Percentiles rank a stretch among this genome's conserved stretches.
These are phyloP conservation scores for Rostratula benghalensis DNA, from an alignment of 2,113 vertebrate species.

Conservation along the genomic window DNA sequence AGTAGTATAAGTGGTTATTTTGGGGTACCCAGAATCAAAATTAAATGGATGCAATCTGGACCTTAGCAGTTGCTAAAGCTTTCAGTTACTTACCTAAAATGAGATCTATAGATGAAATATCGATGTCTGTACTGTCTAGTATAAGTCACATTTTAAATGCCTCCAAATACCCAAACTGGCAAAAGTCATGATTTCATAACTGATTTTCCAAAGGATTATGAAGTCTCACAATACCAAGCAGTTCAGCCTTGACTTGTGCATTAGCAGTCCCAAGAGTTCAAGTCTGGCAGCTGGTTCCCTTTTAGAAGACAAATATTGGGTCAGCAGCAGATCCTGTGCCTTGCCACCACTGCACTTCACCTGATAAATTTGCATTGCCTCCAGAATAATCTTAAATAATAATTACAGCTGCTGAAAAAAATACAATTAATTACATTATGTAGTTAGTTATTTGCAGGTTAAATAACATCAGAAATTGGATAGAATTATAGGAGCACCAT, in stretches of 20 bases:
- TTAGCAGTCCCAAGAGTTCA: not conserved
- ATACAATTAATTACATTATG: accelerated
- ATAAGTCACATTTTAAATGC: not conserved
- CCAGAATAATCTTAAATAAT: not conserved
- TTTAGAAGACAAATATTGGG: not conserved
- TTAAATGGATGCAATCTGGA: not conserved
- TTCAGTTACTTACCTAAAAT: not conserved
- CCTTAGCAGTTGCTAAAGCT: not conserved
- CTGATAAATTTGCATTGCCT: not conserved
- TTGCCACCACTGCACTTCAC: not conserved
- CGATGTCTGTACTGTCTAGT: not conserved
- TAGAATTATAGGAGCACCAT: not conserved
- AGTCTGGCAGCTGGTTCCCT: not conserved
- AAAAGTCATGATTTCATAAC: not conserved
- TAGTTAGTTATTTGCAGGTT: not conserved
- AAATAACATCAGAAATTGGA: not conserved
- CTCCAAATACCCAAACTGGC: not conserved
- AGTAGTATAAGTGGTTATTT: not conserved
- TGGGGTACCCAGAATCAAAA: not conserved
- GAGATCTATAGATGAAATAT: not conserved
- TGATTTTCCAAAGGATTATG: not conserved
- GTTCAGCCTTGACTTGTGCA: not conserved
- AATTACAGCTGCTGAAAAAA: not conserved
- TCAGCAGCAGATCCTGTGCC: not conserved
- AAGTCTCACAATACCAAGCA: not conserved